Evolutionary conservation across 2,113 vertebrate genomes (phyloP), one percentile per base, ranked within the genome.

Genomic region (Poeciliopsis turrubarensis): DNA sequence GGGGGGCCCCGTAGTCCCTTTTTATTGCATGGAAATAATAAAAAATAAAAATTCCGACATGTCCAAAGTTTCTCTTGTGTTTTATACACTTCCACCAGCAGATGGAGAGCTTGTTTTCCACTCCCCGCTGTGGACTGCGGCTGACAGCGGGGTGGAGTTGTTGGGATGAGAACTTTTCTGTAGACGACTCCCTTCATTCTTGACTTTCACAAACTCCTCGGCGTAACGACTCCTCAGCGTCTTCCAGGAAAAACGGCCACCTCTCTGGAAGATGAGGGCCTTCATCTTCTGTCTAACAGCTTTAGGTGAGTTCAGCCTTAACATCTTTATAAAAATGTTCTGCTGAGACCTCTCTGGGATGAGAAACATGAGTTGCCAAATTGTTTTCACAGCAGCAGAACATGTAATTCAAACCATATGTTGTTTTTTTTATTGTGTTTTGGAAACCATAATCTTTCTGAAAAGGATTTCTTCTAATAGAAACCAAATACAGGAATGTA

Each of bases 231-330:
- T 47, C 67, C 75, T 65, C 65, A 68, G 60, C 72, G 8, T 31
- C 31, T 8, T 31, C 67, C 83, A 5, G 61, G 39, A 41, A 84
- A 62, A 25, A 30, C n/a, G 0, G 64, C 82, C 15, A 7, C 72
- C 4, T 25, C 25, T 3, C 37, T 3, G 4, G 68, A 81, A 91
- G 15, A 95, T 94, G 94, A 79, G 70, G 81, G 72, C 85, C 1
- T n/a, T 80, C 27, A 83, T 92, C 72, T 77, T 65, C 61, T 3
- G 84, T 26, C 14, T 85, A 60, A 37, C 86, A n/a, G 17, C 88
- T 82, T 10, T 87, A 32, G 89, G 94, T 95, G 79, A 94, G 94
- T 93, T 39, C 37, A 65, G n/a, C 25, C 31, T 54, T 31, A 19
- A 3, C 68, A 51, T 63, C 0, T 67, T 54, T 65, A 3, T 30